Percentiles rank a stretch among this genome's conserved stretches.
Evolutionary conservation across 2,888 invertebrate genomes (phyloP).

Genomic region (Pseudeuparius sepicola): DNA sequence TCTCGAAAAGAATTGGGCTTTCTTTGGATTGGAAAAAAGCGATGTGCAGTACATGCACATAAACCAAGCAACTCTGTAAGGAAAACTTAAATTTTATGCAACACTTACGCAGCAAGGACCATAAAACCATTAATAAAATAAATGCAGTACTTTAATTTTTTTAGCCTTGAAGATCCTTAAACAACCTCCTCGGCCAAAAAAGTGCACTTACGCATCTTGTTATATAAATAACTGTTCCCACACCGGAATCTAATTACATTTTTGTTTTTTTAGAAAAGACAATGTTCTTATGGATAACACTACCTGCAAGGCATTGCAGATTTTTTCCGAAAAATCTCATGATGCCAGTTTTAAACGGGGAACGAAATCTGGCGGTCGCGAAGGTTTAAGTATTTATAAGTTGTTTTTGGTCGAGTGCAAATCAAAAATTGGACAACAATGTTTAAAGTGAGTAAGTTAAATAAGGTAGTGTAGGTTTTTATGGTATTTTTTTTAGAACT

Average conservation of each 20-base stretch:
- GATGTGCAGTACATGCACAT: constrained; percentile 46
- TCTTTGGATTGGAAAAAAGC: constrained; percentile 35
- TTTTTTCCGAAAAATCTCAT: constrained; percentile 62
- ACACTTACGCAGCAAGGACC: too few species aligned
- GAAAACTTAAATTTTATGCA: constrained; percentile 1
- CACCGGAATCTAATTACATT: constrained; percentile 9
- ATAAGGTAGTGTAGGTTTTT: neutral
- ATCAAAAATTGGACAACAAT: constrained; percentile 55
- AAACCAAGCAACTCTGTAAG: constrained; percentile 53
- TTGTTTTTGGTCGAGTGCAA: constrained; percentile 54
- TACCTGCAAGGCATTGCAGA: constrained; percentile 64
- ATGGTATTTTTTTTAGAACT: constrained; percentile 40
- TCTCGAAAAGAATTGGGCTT: constrained; percentile 54
- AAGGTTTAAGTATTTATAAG: constrained; percentile 64
- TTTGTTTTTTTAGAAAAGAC: constrained; percentile 45
- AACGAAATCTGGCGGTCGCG: constrained; percentile 46
- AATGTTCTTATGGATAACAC: constrained; percentile 62
- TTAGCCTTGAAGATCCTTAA: too few species aligned
- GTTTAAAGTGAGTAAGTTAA: constrained; percentile 46
- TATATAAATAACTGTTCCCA: neutral
- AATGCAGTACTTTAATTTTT: too few species aligned
- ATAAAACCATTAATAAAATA: neutral
- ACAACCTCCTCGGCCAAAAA: too few species aligned
- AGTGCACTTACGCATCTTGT: too few species aligned
- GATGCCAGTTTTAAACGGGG: constrained; percentile 67